Evolutionary conservation across 1,140 invertebrate genomes (phyloP).

Genomic region (Homalodisca vitripennis): DNA sequence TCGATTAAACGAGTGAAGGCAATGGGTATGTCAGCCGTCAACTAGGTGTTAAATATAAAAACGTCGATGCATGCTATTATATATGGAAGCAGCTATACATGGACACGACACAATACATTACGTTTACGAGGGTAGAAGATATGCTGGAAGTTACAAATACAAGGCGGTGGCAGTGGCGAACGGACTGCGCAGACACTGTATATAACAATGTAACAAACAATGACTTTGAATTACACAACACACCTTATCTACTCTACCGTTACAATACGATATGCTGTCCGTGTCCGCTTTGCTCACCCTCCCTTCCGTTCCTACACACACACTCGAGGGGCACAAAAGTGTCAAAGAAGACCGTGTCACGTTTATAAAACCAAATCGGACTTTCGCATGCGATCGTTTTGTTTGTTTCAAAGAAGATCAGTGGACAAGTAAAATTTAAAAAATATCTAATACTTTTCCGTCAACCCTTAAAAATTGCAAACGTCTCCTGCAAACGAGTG

Average conservation of each 20-base stretch:
- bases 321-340: too few species aligned
- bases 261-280: constrained; percentile 4
- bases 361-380: too few species aligned
- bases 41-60: not conserved
- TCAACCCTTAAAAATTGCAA: too few species aligned
- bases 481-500: too few species aligned
- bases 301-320: not conserved
- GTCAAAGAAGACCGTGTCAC: too few species aligned
- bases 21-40: not conserved
- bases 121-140: not conserved
- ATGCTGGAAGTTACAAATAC: not conserved
- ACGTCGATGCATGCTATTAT: not conserved
- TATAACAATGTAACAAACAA: constrained; percentile 24
- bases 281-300: not conserved
- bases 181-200: not conserved
- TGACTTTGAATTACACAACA: constrained; percentile 15
- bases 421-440: too few species aligned
- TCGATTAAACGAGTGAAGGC: too few species aligned
- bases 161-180: not conserved
- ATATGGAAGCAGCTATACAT: not conserved
- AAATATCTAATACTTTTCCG: too few species aligned
- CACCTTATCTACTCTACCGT: constrained; percentile 13
- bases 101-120: not conserved
- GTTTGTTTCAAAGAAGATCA: too few species aligned
- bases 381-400: too few species aligned